Base-by-base conservation (phyloP, 1,140 invertebrate species). In the Schlechtendalia chinensis region DNA sequence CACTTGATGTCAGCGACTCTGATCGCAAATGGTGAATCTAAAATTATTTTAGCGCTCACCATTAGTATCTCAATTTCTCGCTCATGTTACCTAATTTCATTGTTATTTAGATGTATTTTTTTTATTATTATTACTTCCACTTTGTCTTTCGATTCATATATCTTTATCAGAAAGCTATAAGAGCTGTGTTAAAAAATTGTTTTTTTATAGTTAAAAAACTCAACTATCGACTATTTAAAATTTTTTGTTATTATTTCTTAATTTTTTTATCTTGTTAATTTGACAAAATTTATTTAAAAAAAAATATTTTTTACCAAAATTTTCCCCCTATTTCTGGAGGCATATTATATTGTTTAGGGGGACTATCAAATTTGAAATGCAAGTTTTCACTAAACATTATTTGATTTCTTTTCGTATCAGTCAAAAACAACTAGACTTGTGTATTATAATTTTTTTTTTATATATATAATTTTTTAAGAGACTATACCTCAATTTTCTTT, bases 31-130 rank as follows among this genome's bases (percentile, higher is more conserved):
- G 72, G 72, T 72, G 8, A 45, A 54, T 59, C 22, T 54, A 39
- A 77, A 77, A 59, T 29, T 53, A 54, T 72, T 72, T 72, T 72
- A 54, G 69, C 27, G 5, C 24, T 63, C 45, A 24, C 39, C 75
- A 61, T 79, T 50, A 79, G 39, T 79, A 79, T 79, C 54, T 79
- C 75, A 79, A 79, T 63, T 79, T 79, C 58, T 79, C 58, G 56
- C 58, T 79, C 75, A 79, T 79, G 75, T 79, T 79, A 79, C 75
- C 75, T 79, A 79, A 79, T 79, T 79, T 79, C 75, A 79, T 79
- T 79, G 75, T 79, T 79, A 61, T 79, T 79, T 79, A 79, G 58
- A 79, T 79, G 45, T 79, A 63, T 79, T 79, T 79, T 61, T 74
- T 79, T 77, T 61, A 63, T 79, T 79, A 63, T 79, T 63, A 47